Conservation (phyloP, 1,140 invertebrate genomes). For the Manduca sexta region DNA sequence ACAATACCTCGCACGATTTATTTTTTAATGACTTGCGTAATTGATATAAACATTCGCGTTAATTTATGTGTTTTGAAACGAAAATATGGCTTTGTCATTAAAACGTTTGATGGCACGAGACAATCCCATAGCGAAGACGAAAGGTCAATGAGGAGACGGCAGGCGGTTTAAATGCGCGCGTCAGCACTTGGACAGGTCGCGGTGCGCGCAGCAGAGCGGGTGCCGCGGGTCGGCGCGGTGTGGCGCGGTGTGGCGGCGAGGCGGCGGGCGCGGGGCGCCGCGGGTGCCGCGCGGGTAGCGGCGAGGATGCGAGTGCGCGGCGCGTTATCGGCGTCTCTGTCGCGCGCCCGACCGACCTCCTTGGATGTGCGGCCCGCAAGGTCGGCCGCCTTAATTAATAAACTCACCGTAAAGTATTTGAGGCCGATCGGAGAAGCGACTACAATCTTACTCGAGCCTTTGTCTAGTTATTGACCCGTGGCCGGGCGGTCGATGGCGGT, state of each 20-base stretch:
- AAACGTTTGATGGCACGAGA: slow-evolving; percentile 42
- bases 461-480: slow-evolving; percentile 67
- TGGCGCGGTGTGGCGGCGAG: too few species aligned
- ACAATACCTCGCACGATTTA: too few species aligned
- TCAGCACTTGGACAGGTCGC: slow-evolving; percentile 20
- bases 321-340: slow-evolving; percentile 35
- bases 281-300: slow-evolving; percentile 17
- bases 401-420: slow-evolving; percentile 71
- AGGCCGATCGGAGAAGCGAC: slow-evolving; percentile 62
- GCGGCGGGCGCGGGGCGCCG: slow-evolving; percentile 10
- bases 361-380: slow-evolving; percentile 69
- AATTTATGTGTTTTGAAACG: too few species aligned
- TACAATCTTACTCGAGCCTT: slow-evolving; percentile 62
- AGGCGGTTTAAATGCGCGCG: slow-evolving; percentile 35
- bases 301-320: slow-evolving; percentile 3
- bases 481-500: slow-evolving; percentile 23
- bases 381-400: slow-evolving; percentile 72
- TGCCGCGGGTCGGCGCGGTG: too few species aligned
- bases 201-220: slow-evolving; percentile 3
- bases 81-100: slow-evolving; percentile 10
- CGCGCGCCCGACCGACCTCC: slow-evolving; percentile 54
- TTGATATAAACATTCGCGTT: neutral
- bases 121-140: slow-evolving; percentile 60
- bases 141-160: slow-evolving; percentile 68
- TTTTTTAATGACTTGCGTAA: neutral